Base-by-base conservation (phyloP, 2,888 invertebrate genomes). In the Andrena bicolor region DNA sequence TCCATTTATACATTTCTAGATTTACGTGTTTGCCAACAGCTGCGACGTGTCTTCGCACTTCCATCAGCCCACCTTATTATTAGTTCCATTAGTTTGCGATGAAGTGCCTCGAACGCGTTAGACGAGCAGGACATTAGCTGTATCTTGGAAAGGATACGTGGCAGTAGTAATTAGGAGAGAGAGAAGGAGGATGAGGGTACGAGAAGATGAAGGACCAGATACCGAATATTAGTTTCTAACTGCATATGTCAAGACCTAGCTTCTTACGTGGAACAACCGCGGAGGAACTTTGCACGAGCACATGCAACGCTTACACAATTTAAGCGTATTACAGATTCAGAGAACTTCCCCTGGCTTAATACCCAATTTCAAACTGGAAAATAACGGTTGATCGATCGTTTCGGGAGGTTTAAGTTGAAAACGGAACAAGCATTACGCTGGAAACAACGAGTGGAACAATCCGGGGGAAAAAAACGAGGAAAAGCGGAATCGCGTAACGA, bases 151-250 rank as follows among this genome's bases (percentile, higher is more conserved):
- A 20, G 60, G 30, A 61, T 71, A 48, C 28, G 48, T 49, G 28
- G 49, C 20, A 35, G 35, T 16, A 4, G 70, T 61, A 61, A 71
- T 60, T 61, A 60, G 60, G 8, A 32, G 71, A 30, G 48, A 41
- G 65, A 16, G 13, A 23, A 13, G 20, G 1, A 30, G 13, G 49
- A 23, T 10, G 32, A n/a, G 13, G 48, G 4, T 26, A 10, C 8
- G 10, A 23, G 56, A 35, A 64, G 73, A 76, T 70, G 65, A 70
- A 60, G 41, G 66, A 72, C 79, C 71, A 53, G 79, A 68, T 49
- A 78, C 48, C 66, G 80, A 64, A 68, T 79, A 79, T 80, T 73
- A 80, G 80, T 80, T 80, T 79, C 56, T 48, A 80, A 79, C 68
- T 68, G 51, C 49, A 63, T 41, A 56, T 58, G 80, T 80, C 66